Evolutionary conservation across 2,888 invertebrate species (phyloP).

Genomic region (Plebejus anna): DNA sequence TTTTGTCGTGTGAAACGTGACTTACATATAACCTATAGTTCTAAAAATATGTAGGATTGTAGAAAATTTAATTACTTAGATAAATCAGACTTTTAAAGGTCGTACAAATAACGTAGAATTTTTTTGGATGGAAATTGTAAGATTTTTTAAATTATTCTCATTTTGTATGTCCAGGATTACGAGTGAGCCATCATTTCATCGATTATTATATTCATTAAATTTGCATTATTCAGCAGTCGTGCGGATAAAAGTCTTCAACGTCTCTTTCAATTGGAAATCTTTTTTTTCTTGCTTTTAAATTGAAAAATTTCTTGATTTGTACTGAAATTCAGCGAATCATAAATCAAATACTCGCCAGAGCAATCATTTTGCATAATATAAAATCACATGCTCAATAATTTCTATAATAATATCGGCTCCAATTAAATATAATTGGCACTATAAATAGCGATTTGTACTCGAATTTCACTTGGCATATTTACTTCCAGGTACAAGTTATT

Average conservation of each 20-base stretch:
- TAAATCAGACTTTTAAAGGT: neutral
- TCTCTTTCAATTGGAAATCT: conserved; percentile 14
- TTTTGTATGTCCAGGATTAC: neutral
- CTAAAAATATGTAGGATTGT: neutral
- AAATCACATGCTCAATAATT: neutral
- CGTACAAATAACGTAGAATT: neutral
- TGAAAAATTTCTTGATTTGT: neutral
- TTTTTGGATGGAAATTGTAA: neutral
- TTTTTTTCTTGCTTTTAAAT: neutral
- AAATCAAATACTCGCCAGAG: neutral
- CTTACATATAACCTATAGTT: neutral
- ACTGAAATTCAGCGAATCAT: neutral
- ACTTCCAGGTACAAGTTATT: conserved; percentile 16
- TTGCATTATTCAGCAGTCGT: conserved; percentile 18
- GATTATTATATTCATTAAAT: conserved; percentile 13
- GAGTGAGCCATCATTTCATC: conserved; percentile 1
- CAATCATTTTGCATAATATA: neutral
- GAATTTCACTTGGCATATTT: conserved; percentile 13
- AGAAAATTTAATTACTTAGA: neutral
- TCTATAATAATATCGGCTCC: neutral
- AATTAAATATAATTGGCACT: conserved; percentile 14
- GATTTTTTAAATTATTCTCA: neutral
- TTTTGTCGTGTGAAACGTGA: neutral
- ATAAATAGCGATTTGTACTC: conserved; percentile 8
- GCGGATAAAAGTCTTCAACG: neutral